These are phyloP conservation scores for Hyperopisus bebe DNA, from an alignment of 2,113 vertebrate species.

Conservation along the genomic window DNA sequence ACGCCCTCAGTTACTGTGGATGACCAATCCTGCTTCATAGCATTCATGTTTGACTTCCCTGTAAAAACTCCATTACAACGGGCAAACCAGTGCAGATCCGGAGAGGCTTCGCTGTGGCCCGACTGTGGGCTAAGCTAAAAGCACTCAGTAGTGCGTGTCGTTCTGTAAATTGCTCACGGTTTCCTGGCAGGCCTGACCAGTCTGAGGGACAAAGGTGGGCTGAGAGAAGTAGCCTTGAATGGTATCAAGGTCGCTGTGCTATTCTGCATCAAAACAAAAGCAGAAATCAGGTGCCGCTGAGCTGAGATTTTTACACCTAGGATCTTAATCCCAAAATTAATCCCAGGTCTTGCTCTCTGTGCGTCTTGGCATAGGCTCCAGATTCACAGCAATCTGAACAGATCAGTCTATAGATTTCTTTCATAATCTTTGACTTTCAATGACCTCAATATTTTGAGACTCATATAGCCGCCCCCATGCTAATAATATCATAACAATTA, in stretches of 20 bases:
- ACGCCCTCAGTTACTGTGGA: not conserved
- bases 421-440: not conserved
- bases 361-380: not conserved
- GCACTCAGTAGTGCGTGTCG: not conserved
- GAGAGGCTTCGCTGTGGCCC: not conserved
- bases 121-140: not conserved
- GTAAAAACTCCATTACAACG: not conserved
- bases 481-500: not conserved
- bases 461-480: not conserved
- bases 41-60: not conserved
- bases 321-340: not conserved
- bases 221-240: not conserved
- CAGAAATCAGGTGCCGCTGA: not conserved
- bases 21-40: not conserved
- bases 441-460: not conserved
- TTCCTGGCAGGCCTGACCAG: not conserved
- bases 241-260: not conserved
- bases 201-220: not conserved
- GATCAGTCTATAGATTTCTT: not conserved
- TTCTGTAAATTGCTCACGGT: not conserved
- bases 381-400: not conserved
- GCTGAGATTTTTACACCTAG: not conserved
- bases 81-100: not conserved
- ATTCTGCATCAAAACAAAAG: not conserved
- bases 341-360: not conserved